phyloP scores from a whole-genome alignment of 1,140 invertebrate species.

The Cyrtorhinus lividipennis region DNA sequence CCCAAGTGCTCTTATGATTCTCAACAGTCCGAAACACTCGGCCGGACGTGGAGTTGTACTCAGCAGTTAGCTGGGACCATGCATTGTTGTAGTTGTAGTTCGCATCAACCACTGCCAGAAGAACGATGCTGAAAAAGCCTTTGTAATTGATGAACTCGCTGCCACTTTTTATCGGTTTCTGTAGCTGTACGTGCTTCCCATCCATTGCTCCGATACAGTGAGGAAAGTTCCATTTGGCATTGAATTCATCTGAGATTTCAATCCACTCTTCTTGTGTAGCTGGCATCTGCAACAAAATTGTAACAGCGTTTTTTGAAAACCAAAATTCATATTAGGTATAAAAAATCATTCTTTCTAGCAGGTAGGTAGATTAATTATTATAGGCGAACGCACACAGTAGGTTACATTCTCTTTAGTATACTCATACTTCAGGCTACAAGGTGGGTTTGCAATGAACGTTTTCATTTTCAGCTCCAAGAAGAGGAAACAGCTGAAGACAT shows the following conservation, averaged over 20 bases:
- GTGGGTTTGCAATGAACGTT: neutral
- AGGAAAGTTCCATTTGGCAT: constrained; percentile 28
- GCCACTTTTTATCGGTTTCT: constrained; percentile 30
- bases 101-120: constrained; percentile 36
- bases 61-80: too few species aligned
- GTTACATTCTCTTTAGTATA: neutral
- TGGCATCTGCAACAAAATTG: neutral
- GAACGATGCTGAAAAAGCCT: constrained; percentile 33
- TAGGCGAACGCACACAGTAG: neutral
- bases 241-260: neutral
- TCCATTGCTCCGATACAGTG: too few species aligned
- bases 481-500: neutral
- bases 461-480: neutral
- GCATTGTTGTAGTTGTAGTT: too few species aligned
- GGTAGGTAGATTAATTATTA: neutral
- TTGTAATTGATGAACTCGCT: constrained; percentile 38
- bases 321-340: too few species aligned
- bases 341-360: neutral
- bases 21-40: too few species aligned
- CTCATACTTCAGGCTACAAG: neutral
- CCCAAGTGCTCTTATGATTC: too few species aligned
- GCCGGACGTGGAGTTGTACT: too few species aligned
- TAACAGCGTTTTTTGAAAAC: too few species aligned
- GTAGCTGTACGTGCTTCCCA: constrained; percentile 35
- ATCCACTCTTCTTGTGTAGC: neutral